Evolutionary conservation across 2,888 invertebrate genomes (phyloP), one percentile per base, ranked within the genome.

Genomic region (Drosophila ochracea): DNA sequence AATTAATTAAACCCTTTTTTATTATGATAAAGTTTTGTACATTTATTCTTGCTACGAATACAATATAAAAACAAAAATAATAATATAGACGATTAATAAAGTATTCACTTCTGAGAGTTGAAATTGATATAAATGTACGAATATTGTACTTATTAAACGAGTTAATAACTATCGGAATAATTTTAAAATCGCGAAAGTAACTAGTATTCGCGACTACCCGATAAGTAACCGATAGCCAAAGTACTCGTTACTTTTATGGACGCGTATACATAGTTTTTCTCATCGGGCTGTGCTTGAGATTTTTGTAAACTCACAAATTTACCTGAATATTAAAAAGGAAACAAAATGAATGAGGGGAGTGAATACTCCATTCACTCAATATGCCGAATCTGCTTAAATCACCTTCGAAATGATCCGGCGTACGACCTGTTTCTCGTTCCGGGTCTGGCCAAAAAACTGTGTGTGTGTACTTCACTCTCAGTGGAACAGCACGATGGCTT

Each of bases 401-500:
- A 83, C 57, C 57, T 92, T 43, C 79, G 80, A 35, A 84, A 73
- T 65, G 86, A 82, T 25, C 80, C 73, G 28, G 72, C 79, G 0
- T 85, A 89, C 58, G 91, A 92, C 72, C 66, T 92, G 9, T 92
- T 91, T 68, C 58, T 84, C 19, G 81, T 91, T 10, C 91, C 92
- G 7, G 92, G 91, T 25, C 70, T 92, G 61, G 88, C 87, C 31
- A 91, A 92, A 58, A 93, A 92, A 71, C 69, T 93, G 10, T 84
- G 86, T 67, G 81, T 89, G 43, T 92, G 92, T 66, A 92, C 92
- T 10, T 89, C 92, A 11, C 73, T 93, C 30, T 82, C 84, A 0
- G 91, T 92, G 70, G 92, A 92, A 25, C 84, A 83, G 49, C 83
- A 90, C 57, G 92, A 92, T 73, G 93, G 92, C 2, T 93, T 90